Evolutionary conservation across 2,113 vertebrate genomes (phyloP).

Genomic region (Numida meleagris): DNA sequence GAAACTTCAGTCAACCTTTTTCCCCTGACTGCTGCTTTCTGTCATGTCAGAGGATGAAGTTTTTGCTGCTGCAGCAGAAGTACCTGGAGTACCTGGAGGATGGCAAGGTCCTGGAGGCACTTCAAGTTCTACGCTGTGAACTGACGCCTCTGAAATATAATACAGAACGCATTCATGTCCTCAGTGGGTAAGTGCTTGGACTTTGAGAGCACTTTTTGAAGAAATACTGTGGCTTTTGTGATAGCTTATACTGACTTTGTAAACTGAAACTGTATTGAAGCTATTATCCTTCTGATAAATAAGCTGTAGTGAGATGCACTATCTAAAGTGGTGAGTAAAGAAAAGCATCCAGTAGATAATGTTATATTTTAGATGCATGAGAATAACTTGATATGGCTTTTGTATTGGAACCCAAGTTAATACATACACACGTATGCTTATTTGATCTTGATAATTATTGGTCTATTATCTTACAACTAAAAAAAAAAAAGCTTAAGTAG

Average conservation of each 20-base stretch:
- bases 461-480: background rate
- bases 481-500: background rate
- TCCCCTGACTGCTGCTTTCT: constrained; percentile 84
- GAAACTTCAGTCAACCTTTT: constrained; percentile 83
- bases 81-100: constrained; percentile 98
- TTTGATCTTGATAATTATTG: background rate
- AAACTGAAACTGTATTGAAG: background rate
- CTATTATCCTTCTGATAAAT: background rate
- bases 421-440: background rate
- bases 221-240: background rate
- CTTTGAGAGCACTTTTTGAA: background rate
- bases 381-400: background rate
- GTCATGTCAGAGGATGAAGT: constrained; percentile 94
- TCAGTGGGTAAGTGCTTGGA: constrained; percentile 87
- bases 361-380: background rate
- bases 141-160: constrained; percentile 96
- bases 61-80: constrained; percentile 97
- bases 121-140: constrained; percentile 93
- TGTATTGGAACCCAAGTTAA: background rate
- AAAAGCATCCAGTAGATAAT: background rate
- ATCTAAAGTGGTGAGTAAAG: background rate
- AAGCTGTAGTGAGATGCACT: background rate
- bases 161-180: constrained; percentile 93
- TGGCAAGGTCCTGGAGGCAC: constrained; percentile 95
- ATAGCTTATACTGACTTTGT: background rate